These are phyloP conservation scores for Poeciliopsis infans DNA, from an alignment of 2,797 vertebrate species.

Conservation along the genomic window DNA sequence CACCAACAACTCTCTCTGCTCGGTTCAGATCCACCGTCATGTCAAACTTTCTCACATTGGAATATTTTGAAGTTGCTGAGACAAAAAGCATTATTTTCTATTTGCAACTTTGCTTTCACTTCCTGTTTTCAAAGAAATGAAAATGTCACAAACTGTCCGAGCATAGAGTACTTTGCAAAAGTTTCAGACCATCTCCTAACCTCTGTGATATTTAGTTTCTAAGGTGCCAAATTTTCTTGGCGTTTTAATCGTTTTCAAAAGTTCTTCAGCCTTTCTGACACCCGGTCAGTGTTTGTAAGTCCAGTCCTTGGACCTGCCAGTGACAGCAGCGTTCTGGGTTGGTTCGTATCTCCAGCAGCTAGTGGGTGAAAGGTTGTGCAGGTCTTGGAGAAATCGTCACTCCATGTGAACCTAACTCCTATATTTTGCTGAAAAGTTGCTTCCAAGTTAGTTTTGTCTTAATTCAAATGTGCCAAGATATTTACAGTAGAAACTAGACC, in stretches of 20 bases:
- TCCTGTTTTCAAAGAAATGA: slow-evolving; percentile 55
- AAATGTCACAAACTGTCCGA: slow-evolving; percentile 13
- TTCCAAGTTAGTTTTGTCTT: too few species aligned
- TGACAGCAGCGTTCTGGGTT: not conserved
- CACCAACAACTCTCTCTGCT: not conserved
- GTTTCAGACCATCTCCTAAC: not conserved
- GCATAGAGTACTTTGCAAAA: not conserved
- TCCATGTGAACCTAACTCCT: not conserved
- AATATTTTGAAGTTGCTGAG: slow-evolving; percentile 19
- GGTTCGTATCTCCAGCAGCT: not conserved
- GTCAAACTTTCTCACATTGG: not conserved
- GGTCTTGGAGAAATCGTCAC: not conserved
- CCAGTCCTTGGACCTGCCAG: not conserved
- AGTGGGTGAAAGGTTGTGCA: not conserved
- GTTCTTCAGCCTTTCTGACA: not conserved
- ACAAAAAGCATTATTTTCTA: not conserved
- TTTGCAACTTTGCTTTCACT: slow-evolving; percentile 37
- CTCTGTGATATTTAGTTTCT: not conserved
- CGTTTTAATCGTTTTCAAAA: not conserved
- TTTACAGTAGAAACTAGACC: too few species aligned
- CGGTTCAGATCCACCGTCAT: too few species aligned
- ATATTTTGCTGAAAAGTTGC: too few species aligned
- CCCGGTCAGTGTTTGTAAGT: not conserved
- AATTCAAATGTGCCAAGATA: too few species aligned
- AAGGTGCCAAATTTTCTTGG: not conserved